A percentile compares a stretch with the other conserved stretches of the same genome.
Evolutionary conservation across 2,797 vertebrate genomes (phyloP).

Genomic region (Chromobotia macracanthus): DNA sequence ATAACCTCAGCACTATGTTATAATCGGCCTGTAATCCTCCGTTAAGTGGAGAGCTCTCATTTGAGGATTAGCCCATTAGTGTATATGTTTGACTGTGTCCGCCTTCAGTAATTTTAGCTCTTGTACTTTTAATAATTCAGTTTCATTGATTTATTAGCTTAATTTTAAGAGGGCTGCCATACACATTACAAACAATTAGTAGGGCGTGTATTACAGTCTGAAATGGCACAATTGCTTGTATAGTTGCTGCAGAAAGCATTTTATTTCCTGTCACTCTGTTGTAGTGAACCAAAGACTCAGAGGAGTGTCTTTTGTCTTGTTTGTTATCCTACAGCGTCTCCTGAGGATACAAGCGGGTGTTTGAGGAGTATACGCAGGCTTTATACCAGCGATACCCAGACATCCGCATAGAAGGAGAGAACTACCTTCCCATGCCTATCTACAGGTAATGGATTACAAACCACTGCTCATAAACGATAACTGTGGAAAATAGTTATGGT

Average conservation of each 20-base stretch:
- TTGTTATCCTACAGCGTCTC: constrained; percentile 82
- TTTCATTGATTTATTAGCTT: not conserved
- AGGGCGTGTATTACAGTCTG: not conserved
- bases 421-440: constrained; percentile 92
- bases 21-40: constrained; percentile 17
- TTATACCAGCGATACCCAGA: constrained; percentile 99
- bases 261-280: too few relatives aligned
- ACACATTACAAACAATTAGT: not conserved
- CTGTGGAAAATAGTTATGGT: too few relatives aligned
- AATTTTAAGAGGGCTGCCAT: not conserved
- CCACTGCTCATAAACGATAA: not conserved
- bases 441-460: constrained; percentile 84
- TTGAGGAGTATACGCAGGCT: constrained; percentile 99
- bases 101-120: not conserved
- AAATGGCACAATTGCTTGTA: not conserved
- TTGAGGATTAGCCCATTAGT: constrained; percentile 16
- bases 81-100: too few relatives aligned
- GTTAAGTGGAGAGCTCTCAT: constrained; percentile 1
- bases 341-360: constrained; percentile 99
- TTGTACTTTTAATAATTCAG: not conserved
- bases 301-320: constrained; percentile 31
- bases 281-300: not conserved
- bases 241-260: not conserved
- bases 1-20: not conserved
- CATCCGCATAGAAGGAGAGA: constrained; percentile 99